Base-by-base conservation (phyloP, 2,113 vertebrate genomes). In the Pseudopipra pipra region DNA sequence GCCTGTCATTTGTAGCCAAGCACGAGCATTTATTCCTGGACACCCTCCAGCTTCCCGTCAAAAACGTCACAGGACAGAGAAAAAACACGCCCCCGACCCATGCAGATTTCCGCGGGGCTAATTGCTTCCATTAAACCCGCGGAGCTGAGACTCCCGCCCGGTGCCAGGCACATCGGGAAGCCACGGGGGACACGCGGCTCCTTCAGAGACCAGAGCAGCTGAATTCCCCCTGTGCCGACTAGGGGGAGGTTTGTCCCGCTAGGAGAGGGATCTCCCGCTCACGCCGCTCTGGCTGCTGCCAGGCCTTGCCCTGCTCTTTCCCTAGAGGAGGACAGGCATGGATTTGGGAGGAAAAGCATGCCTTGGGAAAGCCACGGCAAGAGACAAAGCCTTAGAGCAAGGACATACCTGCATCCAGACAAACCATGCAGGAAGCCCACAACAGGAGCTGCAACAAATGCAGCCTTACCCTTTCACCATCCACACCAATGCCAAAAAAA, bases 71-170 rank as follows among this genome's bases (percentile, higher is more conserved):
- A 19, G 81, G 70, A 62, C 59, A 81, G 81, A 87, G 87, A 85
- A 73, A 67, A 91, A 91, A 72, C 7, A 2, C 3, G 2, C 28
- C 28, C 43, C 39, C 4, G 1, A 33, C 7, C 56, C 73, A 0
- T 15, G 77, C 56, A 19, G 39, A 24, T 74, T 67, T 66, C 74
- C 4, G 0, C 70, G 12, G 35, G 47, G 37, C 92, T 95, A 91
- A 94, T 96, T 93, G 85, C 52, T 96, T 65, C 71, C 77, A 82
- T 95, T 78, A 91, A 91, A 62, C 33, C 31, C 68, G 0, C 2
- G 2, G 5, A 75, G 83, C 73, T 6, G 0, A 43, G 51, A 22
- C 22, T 28, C 49, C 54, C 2, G 0, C 15, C 0, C 5, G 0
- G 56, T 44, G 49, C 74, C 76, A 15, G 83, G 15, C 6, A 0